Evolutionary conservation across 2,888 invertebrate species (phyloP).

Genomic region (Cepaea hortensis): DNA sequence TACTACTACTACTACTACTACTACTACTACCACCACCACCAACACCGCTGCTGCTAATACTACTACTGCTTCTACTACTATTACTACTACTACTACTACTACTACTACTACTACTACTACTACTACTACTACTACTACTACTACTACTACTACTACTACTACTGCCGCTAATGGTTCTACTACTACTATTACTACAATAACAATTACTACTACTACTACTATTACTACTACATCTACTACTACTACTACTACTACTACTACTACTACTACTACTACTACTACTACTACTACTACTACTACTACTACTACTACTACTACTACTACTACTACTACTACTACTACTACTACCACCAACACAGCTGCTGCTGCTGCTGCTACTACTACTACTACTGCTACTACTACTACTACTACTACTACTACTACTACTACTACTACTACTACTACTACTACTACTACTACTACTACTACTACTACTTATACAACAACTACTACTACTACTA

Average conservation of each 20-base stretch:
- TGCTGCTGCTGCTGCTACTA: not conserved
- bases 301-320: conserved; percentile 12
- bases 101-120: not conserved
- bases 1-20: not conserved
- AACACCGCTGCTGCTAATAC: not conserved
- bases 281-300: conserved; percentile 11
- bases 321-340: not conserved
- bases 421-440: not conserved
- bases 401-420: not conserved
- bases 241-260: not conserved
- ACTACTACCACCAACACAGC: conserved; percentile 1
- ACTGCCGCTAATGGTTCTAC: conserved; percentile 8
- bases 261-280: conserved; percentile 5
- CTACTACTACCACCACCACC: not conserved
- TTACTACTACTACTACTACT: not conserved
- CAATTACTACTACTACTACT: not conserved
- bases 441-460: not conserved
- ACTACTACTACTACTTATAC: not conserved
- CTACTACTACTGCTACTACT: not conserved
- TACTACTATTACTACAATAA: conserved; percentile 16
- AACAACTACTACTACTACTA: not conserved
- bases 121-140: not conserved
- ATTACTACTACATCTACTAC: not conserved
- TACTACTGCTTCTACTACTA: not conserved
- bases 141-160: not conserved